A percentile compares a stretch with the other conserved stretches of the same genome.
Conservation (phyloP, 2,797 vertebrate species). For the Aselliscus stoliczkanus region DNA sequence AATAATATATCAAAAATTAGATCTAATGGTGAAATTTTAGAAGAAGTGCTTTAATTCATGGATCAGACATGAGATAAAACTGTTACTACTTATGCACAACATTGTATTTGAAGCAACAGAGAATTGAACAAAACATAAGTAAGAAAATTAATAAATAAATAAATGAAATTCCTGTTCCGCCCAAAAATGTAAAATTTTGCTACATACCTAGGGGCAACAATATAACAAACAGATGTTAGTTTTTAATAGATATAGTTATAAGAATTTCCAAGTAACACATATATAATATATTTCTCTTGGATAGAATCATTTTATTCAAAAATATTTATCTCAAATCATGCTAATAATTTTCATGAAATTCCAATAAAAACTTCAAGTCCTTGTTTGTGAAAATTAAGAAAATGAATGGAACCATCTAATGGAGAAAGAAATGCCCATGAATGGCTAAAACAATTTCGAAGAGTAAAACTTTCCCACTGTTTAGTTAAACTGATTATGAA, state of each 20-base stretch:
- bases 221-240: not conserved
- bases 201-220: fast-evolving
- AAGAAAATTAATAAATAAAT: not conserved
- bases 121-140: not conserved
- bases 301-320: not conserved
- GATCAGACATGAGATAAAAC: not conserved
- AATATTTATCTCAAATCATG: not conserved
- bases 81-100: fast-evolving
- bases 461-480: not conserved
- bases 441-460: not conserved
- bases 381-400: not conserved
- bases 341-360: not conserved
- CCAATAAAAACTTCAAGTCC: not conserved
- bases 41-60: not conserved
- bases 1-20: not conserved
- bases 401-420: not conserved
- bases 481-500: not conserved
- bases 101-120: fast-evolving
- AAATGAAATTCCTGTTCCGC: not conserved
- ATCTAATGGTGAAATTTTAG: not conserved
- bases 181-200: not conserved
- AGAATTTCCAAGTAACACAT: not conserved
- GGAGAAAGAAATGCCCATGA: not conserved
- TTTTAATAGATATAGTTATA: not conserved
- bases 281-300: not conserved